A percentile compares a stretch with the other conserved stretches of the same genome.
Conservation (phyloP, 23 tunicate genomes). For the Halocynthia aurantium region DNA sequence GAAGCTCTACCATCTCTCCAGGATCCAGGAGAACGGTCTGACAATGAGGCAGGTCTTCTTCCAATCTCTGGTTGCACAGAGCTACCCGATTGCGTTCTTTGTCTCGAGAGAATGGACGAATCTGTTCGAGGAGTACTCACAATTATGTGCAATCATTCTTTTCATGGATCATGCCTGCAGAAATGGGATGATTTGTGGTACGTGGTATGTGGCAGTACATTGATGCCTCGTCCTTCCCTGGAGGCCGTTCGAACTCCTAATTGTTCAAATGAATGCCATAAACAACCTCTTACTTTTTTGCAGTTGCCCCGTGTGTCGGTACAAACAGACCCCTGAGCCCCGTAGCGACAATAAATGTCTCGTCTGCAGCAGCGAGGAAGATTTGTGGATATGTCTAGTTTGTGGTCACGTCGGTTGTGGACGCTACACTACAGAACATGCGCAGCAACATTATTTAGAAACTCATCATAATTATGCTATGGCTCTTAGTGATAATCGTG, state of each 20-base stretch:
- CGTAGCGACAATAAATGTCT: conserved; percentile 69
- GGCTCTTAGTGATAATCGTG: conserved; percentile 91
- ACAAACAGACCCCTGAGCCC: conserved; percentile 86
- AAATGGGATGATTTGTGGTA: conserved; percentile 94
- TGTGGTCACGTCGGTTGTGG: conserved; percentile 99
- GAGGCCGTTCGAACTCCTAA: neutral
- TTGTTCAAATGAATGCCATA: no score
- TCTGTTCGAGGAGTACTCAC: conserved; percentile 89
- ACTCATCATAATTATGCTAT: conserved; percentile 96
- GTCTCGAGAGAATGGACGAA: conserved; percentile 98
- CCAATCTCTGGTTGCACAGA: conserved; percentile 65
- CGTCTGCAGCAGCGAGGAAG: conserved; percentile 80
- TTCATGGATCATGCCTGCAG: conserved; percentile 81
- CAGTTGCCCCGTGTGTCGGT: conserved; percentile 98
- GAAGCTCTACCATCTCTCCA: conserved; percentile 54
- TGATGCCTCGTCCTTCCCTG: neutral
- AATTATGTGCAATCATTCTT: conserved; percentile 93
- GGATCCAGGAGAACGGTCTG: neutral
- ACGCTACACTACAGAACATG: conserved; percentile 90
- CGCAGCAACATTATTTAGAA: conserved; percentile 84
- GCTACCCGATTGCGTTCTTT: conserved; percentile 90
- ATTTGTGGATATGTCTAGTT: conserved; percentile 91
- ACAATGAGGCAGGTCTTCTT: conserved; percentile 29
- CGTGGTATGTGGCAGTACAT: neutral
- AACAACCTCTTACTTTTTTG: neutral